A percentile compares a stretch with the other conserved stretches of the same genome.
Conservation (phyloP, 2,113 vertebrate species). For the Prochilodus magdalenae region DNA sequence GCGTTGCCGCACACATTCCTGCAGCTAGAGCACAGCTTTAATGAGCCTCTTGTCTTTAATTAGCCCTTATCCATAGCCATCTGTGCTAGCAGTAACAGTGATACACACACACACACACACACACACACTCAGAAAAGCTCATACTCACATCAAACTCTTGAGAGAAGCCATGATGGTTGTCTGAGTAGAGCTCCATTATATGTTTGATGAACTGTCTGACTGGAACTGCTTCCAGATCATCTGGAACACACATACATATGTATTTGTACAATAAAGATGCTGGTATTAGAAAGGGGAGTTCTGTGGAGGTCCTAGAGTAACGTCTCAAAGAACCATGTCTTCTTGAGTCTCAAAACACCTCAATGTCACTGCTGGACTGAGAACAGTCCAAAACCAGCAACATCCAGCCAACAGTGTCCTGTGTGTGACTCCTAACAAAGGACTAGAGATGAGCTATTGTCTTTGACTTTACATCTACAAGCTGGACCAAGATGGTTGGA, state of each 20-base stretch:
- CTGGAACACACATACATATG: constrained; percentile 72
- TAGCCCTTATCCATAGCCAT: constrained; percentile 70
- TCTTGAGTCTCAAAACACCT: too few relatives aligned
- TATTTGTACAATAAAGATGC: background rate
- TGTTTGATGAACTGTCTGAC: constrained; percentile 97
- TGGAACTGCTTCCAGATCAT: constrained; percentile 96
- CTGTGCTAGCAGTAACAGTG: constrained; percentile 65
- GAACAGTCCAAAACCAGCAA: too few relatives aligned
- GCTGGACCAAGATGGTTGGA: too few relatives aligned
- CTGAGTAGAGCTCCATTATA: constrained; percentile 92
- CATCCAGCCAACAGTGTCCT: too few relatives aligned
- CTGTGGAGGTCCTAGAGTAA: too few relatives aligned
- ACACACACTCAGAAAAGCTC: constrained; percentile 22
- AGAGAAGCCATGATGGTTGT: constrained; percentile 95
- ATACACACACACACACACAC: background rate
- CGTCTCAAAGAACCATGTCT: too few relatives aligned
- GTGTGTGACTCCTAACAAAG: too few relatives aligned
- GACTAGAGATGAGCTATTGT: too few relatives aligned
- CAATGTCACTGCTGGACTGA: too few relatives aligned
- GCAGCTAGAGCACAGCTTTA: constrained; percentile 69
- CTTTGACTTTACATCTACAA: too few relatives aligned
- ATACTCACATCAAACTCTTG: constrained; percentile 88
- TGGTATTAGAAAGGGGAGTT: too few relatives aligned
- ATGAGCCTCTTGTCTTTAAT: constrained; percentile 69
- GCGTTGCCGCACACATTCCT: constrained; percentile 82